Base-by-base conservation (phyloP, 2,888 invertebrate species). In the Latrodectus hesperus region DNA sequence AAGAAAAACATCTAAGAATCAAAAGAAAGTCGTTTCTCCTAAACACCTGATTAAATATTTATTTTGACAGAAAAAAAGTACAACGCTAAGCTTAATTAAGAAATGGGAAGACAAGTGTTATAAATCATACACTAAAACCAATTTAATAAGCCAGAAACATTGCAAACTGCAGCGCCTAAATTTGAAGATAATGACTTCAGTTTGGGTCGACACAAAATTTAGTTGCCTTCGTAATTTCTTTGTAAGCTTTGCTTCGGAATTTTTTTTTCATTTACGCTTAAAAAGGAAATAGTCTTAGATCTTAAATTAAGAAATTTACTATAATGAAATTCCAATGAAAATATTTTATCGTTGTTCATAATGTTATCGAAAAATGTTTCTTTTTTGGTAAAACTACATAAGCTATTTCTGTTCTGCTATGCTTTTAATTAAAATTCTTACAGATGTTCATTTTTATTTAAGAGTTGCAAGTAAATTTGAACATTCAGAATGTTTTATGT, bases 31-130 rank as follows among this genome's bases (percentile, higher is more conserved):
- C 60, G 60, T 60, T 60, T 60, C 60, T 12, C 60, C 60, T 60
- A 60, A 60, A 60, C n/a, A 60, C 60, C 60, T 60, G 60, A 60
- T 60, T 60, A 60, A 60, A 60, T 60, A 60, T 60, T 60, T 60
- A 60, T 60, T 60, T 60, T 60, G n/a, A 60, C 60, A 60, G 60
- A n/a, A 60, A 60, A 60, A 60, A 60, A 60, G n/a, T 60, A 60
- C 60, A 60, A 16, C 60, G n/a, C 12, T 60, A n/a, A n/a, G 60
- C 60, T 60, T 60, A 60, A 60, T 60, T 60, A 60, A 60, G 60
- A n/a, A 60, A 60, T 10, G 60, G 60, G 60, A 60, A 60, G 60
- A 60, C 60, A 60, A 60, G 60, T 60, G 60, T 60, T 60, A 60
- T 60, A 60, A 60, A 60, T 60, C 60, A 60, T n/a, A 60, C 14